Evolutionary conservation across 2,113 vertebrate genomes (phyloP), one percentile per base, ranked within the genome.

Genomic region (Epinephelus fuscoguttatus): DNA sequence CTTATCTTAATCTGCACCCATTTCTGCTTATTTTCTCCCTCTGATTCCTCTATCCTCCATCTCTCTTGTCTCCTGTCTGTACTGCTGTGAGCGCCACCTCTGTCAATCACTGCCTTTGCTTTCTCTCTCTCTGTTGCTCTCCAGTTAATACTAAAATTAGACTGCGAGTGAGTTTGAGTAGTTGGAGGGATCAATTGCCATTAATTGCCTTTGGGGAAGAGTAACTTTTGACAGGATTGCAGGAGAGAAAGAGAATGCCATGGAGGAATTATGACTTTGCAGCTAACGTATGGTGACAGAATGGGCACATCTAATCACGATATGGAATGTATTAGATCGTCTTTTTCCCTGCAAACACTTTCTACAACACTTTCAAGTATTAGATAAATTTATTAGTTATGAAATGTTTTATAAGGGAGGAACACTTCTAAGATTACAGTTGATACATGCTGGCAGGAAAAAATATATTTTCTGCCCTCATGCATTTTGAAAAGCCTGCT

Each of bases 211-310:
- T 78, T 74, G 45, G 68, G 61, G 72, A 86, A 81, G 76, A 88
- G 84, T 42, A 23, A 74, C 55, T 82, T 88, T 78, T 92, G 82
- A 82, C 89, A 64, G 70, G 70, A 75, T 73, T 71, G 75, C 47
- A 73, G 66, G 77, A 77, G 63, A 74, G 56, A 76, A 64, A 74
- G 74, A 56, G 78, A 72, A 84, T 49, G 64, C 68, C 71, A 68
- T 75, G 40, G 71, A 89, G 69, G 76, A 87, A 78, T 83, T 45
- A 73, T 70, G 60, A 80, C 68, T 82, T 40, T 78, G 60, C 37
- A 40, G 56, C 64, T 85, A 84, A 90, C 40, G 59, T 79, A 70
- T 59, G 70, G 75, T 84, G 91, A 90, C 87, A 92, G 89, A 92
- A 91, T 88, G 85, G 68, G 84, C 75, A 82, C 88, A 84, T 71